phyloP scores from a whole-genome alignment of 2,113 vertebrate species.

The Xenotilapia flavipinnis region DNA sequence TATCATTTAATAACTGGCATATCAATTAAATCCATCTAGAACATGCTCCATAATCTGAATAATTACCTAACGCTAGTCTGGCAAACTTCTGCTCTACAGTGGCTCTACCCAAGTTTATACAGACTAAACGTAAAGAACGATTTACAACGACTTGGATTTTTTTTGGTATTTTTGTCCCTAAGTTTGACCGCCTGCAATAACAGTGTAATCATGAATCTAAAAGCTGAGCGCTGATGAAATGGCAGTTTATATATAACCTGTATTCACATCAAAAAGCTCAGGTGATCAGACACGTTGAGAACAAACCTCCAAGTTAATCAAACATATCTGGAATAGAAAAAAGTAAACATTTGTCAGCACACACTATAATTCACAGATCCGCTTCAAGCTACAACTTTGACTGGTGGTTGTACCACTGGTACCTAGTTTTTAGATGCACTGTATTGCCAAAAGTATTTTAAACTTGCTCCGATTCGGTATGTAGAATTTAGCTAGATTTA shows the following conservation, averaged over 20 bases:
- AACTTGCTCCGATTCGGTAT: neutral
- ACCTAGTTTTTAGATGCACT: neutral
- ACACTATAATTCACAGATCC: neutral
- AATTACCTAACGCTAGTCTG: neutral
- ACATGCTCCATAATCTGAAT: neutral
- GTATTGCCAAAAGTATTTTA: neutral
- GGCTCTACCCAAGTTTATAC: neutral
- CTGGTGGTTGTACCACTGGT: neutral
- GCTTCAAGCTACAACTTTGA: neutral
- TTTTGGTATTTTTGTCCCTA: neutral
- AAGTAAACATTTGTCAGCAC: neutral
- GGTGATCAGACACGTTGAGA: neutral
- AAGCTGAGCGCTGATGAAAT: neutral
- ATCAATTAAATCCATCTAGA: neutral
- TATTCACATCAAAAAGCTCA: neutral
- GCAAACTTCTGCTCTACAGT: neutral
- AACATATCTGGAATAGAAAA: neutral
- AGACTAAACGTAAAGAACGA: neutral
- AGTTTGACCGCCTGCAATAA: neutral
- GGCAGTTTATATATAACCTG: neutral
- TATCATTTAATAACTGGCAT: neutral
- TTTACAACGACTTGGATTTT: neutral
- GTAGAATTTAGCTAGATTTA: neutral
- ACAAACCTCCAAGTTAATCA: neutral
- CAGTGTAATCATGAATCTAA: neutral